These are phyloP conservation scores for Strigamia maritima DNA, from an alignment of 2,888 invertebrate species.

Conservation along the genomic window DNA sequence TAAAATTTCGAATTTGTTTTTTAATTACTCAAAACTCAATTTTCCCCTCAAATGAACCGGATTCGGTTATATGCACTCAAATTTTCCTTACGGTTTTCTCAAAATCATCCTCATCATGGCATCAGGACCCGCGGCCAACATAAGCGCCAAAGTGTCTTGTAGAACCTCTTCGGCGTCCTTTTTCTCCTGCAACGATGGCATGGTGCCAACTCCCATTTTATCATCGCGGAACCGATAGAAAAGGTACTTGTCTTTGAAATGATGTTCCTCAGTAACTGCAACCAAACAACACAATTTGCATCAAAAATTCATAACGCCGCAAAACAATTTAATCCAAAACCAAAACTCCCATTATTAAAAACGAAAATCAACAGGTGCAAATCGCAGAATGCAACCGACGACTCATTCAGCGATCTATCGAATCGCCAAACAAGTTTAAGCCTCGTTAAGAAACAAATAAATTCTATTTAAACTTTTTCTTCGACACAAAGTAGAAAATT, in stretches of 20 bases:
- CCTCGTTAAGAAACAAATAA: no score
- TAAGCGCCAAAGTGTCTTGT: constrained; percentile 63
- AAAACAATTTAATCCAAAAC: background rate
- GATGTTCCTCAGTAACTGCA: constrained; percentile 70
- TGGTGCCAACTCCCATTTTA: constrained; percentile 59
- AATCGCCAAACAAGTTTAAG: no score
- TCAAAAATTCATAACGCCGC: background rate
- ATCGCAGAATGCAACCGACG: no score
- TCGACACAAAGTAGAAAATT: background rate
- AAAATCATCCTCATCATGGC: constrained; percentile 75
- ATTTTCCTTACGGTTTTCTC: constrained; percentile 66
- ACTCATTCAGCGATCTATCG: no score
- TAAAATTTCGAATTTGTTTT: no score
- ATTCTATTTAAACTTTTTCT: no score
- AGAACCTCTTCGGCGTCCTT: constrained; percentile 67
- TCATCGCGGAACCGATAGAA: constrained; percentile 77
- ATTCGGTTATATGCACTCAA: background rate
- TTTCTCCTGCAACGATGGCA: constrained; percentile 60
- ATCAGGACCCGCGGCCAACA: constrained; percentile 72
- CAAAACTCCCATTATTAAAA: background rate
- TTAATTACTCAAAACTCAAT: background rate
- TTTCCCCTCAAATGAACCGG: background rate
- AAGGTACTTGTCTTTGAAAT: constrained; percentile 77
- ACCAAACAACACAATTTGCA: background rate
- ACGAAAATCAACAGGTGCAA: background rate